Evolutionary conservation across 2,888 invertebrate genomes (phyloP).

Genomic region (Hyalella azteca): DNA sequence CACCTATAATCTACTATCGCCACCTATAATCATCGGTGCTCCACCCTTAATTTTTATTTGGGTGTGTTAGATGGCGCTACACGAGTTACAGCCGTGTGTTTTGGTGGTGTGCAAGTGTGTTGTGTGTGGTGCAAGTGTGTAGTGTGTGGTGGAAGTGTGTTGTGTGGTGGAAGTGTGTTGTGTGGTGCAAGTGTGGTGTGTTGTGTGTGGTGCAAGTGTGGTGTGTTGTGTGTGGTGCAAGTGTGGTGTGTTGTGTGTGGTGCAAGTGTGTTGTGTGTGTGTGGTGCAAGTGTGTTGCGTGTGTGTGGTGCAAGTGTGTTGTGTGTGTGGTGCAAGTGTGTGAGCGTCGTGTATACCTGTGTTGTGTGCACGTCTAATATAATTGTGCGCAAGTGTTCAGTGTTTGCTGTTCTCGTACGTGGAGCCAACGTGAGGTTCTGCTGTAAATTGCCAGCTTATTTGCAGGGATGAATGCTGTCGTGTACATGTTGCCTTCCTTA

Average conservation of each 20-base stretch:
- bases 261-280: background rate
- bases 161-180: background rate
- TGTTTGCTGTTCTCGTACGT: background rate
- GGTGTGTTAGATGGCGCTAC: no score
- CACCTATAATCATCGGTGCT: no score
- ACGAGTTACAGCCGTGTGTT: no score
- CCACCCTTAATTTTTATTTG: no score
- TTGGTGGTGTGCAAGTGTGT: no score
- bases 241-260: background rate
- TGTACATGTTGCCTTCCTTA: no score
- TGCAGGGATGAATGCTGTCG: no score
- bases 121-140: background rate
- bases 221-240: background rate
- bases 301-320: background rate
- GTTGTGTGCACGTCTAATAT: conserved; percentile 4
- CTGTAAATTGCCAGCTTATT: no score
- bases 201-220: no score
- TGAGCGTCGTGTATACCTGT: no score
- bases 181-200: background rate
- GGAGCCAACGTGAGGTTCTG: no score
- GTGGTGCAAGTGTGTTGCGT: background rate
- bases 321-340: background rate
- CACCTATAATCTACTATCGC: no score
- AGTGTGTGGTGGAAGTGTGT: background rate
- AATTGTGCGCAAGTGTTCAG: background rate